Conservation (phyloP, 2,888 invertebrate species). For the Drosophila kambysellisi region DNA sequence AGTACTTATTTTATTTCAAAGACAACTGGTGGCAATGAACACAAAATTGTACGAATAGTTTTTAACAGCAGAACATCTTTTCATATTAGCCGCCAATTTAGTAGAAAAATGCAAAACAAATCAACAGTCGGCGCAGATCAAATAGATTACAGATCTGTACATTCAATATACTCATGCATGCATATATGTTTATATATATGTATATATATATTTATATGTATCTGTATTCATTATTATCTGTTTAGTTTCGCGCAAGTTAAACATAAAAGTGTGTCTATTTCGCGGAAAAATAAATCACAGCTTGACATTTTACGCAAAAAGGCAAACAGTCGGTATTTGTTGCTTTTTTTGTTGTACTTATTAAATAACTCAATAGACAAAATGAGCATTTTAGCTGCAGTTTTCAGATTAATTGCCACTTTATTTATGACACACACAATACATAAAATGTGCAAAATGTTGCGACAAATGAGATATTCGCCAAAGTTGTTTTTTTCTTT, state of each 20-base stretch:
- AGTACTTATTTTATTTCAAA: conserved; percentile 1
- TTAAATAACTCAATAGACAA: conserved; percentile 58
- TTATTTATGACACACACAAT: conserved; percentile 59
- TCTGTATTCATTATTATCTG: conserved; percentile 8
- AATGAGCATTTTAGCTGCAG: conserved; percentile 62
- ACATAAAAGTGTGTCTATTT: conserved; percentile 59
- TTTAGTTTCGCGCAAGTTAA: conserved; percentile 37
- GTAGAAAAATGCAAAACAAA: conserved; percentile 67
- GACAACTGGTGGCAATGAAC: conserved; percentile 21
- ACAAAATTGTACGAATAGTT: conserved; percentile 37
- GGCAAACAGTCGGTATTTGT: conserved; percentile 11
- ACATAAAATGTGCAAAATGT: conserved; percentile 43
- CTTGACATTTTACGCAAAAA: conserved; percentile 64
- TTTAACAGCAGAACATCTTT: conserved; percentile 57
- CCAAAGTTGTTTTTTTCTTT: conserved; percentile 4
- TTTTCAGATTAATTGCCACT: conserved; percentile 72
- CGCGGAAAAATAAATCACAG: conserved; percentile 73
- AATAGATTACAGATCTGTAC: conserved; percentile 67
- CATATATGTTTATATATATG: background rate
- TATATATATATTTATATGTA: background rate
- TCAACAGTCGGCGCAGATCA: conserved; percentile 72
- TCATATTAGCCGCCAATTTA: conserved; percentile 63
- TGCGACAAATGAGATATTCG: conserved; percentile 29
- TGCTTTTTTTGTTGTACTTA: conserved; percentile 44
- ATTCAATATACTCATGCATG: conserved; percentile 10